Conservation (phyloP, 1,140 invertebrate genomes). For the Drosophila pseudoobscura region DNA sequence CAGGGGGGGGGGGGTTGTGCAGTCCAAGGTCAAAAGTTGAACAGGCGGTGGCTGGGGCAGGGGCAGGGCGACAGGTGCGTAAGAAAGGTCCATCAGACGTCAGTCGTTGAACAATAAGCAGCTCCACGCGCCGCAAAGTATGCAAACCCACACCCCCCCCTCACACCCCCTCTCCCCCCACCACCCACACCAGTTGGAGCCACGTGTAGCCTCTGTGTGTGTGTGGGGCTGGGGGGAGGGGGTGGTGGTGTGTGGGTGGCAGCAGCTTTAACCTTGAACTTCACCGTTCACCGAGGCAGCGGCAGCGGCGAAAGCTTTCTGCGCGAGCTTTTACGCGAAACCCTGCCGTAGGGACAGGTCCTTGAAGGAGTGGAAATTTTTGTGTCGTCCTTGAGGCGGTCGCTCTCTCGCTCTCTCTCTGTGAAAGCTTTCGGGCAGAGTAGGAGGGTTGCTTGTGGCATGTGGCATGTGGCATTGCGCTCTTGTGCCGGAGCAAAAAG, state of each 20-base stretch:
- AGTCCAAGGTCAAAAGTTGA: conserved; percentile 54
- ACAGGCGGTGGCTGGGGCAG: conserved; percentile 35
- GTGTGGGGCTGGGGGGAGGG: not conserved
- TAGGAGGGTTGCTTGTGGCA: conserved; percentile 37
- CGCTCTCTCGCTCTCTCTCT: conserved; percentile 18
- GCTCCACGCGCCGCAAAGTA: conserved; percentile 73
- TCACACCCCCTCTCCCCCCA: too few relatives aligned
- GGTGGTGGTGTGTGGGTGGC: conserved; percentile 1
- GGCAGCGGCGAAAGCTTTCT: not conserved
- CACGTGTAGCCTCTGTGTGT: conserved; percentile 33
- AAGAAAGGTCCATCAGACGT: conserved; percentile 57
- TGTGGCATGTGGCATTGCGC: conserved; percentile 12
- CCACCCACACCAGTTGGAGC: not conserved
- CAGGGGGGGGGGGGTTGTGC: not conserved
- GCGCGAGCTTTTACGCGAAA: conserved; percentile 66
- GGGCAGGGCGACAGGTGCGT: conserved; percentile 56
- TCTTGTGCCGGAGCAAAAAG: conserved; percentile 15
- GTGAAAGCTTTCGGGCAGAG: conserved; percentile 1
- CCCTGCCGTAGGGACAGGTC: conserved; percentile 59
- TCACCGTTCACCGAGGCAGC: conserved; percentile 70
- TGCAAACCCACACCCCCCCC: conserved; percentile 35
- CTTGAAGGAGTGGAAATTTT: conserved; percentile 70
- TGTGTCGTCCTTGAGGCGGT: conserved; percentile 4
- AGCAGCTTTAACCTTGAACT: conserved; percentile 77
- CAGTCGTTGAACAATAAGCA: conserved; percentile 55